Base-by-base conservation (phyloP, 2,888 invertebrate species). In the Drosophila tripunctata region DNA sequence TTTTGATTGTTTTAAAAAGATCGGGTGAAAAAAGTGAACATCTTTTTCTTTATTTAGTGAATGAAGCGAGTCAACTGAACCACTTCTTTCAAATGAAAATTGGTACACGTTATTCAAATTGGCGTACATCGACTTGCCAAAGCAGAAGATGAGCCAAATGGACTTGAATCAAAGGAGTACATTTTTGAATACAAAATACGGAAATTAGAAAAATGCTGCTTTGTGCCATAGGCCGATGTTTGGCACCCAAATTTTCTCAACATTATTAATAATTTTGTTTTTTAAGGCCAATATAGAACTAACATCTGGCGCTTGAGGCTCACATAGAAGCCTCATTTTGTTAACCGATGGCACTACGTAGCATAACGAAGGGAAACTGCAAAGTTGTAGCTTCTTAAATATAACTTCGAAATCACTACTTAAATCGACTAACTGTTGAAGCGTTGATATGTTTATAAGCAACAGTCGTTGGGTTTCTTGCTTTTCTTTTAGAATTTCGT, bases 401-500 rank as follows among this genome's bases (percentile, higher is more conserved):
- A 22, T 22, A 3, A 22, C 15, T 15, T 63, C 51, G 21, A 51
- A 57, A 35, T 57, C 33, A 21, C 45, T 51, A 10, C 51, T 35
- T 45, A 57, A 7, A 8, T 57, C 40, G 3, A 57, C 63, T 19
- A 57, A 35, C 10, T 57, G 35, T 41, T 64, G 21, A n/a, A 64
- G 40, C 21, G 41, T 45, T 52, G 51, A 41, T 27, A 64, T 57
- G 5, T 51, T 50, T 38, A 63, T 45, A 7, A 50, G 62, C 31
- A 56, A 19, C 44, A 56, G 31, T 50, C 38, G 43, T 19, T 57
- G 51, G 14, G 27, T 57, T 51, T 52, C 15, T 24, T 64, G 40
- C 3, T 64, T 64, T 6, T 64, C 57, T n/a, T 14, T 41, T 0
- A 52, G 17, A 45, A 64, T 52, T 24, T 33, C 27, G 8, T 61